Percentiles rank a stretch among this genome's conserved stretches.
phyloP scores from a whole-genome alignment of 2,797 vertebrate genomes.

The Harpagifer antarcticus region DNA sequence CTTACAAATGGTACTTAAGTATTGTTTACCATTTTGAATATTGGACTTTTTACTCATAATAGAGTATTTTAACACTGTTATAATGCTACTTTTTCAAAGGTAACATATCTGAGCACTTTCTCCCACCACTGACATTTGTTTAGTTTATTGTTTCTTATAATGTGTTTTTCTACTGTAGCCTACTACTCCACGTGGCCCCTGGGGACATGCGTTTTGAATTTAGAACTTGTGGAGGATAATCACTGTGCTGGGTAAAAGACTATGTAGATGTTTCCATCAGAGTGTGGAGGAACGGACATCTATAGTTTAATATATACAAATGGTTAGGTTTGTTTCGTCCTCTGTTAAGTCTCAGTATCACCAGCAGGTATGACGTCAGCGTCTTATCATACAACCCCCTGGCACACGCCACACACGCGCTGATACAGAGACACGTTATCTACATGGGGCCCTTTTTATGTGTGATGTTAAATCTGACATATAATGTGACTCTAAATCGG shows the following conservation, averaged over 20 bases:
- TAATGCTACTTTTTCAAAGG: too few relatives aligned
- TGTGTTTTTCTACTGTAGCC: too few relatives aligned
- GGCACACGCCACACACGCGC: background rate
- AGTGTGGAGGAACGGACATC: background rate
- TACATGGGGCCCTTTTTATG: background rate
- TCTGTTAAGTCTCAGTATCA: conserved; percentile 24
- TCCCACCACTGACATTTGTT: too few relatives aligned
- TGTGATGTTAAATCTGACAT: background rate
- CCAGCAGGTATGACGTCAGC: background rate
- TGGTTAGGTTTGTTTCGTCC: background rate
- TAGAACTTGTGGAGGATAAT: too few relatives aligned
- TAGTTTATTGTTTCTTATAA: too few relatives aligned
- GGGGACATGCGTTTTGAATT: too few relatives aligned
- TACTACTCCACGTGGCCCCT: too few relatives aligned
- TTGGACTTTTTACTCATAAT: too few relatives aligned
- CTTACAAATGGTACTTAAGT: too few relatives aligned
- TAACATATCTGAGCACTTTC: too few relatives aligned
- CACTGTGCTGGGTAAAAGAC: background rate
- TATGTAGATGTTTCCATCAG: background rate
- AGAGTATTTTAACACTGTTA: too few relatives aligned
- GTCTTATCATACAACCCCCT: conserved; percentile 39
- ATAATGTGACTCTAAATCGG: background rate
- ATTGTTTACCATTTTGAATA: too few relatives aligned
- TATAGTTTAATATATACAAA: background rate
- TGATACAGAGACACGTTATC: conserved; percentile 28